Evolutionary conservation across 2,113 vertebrate species (phyloP), one percentile per base, ranked within the genome.

Genomic region (Hymenochirus boettgeri): DNA sequence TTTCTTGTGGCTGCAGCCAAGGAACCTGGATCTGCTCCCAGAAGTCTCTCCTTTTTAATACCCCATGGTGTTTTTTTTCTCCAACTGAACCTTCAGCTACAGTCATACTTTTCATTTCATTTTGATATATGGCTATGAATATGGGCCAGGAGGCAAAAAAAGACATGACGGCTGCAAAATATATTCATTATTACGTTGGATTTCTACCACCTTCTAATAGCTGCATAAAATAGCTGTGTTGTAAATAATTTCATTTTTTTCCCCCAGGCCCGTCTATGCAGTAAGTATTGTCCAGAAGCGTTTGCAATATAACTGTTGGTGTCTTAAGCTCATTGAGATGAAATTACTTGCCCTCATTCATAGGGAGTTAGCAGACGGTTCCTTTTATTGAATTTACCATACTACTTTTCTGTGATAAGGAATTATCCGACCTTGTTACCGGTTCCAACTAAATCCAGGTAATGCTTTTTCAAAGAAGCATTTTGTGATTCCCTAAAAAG

Each of bases 91-190:
- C 70, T 73, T 75, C 73, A 74, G 74, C 71, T 61, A 65, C 77
- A 75, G 74, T 80, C 73, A 77, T 78, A 77, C 37, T 71, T 65
- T 62, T 62, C 72, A 65, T 79, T 81, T 64, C 58, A 70, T 55
- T 70, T 71, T 78, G 76, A 83, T 82, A 75, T 79, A 82, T 81
- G 74, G 75, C 66, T 69, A 42, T 75, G 74, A 71, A 71, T 70
- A 70, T 55, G 67, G 27, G 70, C 76, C 75, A 80, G 70, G 50
- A 69, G 70, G 76, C 70, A 71, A 71, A n/a, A n/a, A n/a, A 67
- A 76, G 59, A 22, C 71, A 76, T 70, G 71, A 63, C 63, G 64
- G 65, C 76, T 79, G 65, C 65, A 61, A 67, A 81, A 79, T 71
- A 70, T 52, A 74, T 73, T 72, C 48, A 73, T 74, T 72, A 74